Evolutionary conservation across 2,113 vertebrate species (phyloP).

Genomic region (Carettochelys insculpta): DNA sequence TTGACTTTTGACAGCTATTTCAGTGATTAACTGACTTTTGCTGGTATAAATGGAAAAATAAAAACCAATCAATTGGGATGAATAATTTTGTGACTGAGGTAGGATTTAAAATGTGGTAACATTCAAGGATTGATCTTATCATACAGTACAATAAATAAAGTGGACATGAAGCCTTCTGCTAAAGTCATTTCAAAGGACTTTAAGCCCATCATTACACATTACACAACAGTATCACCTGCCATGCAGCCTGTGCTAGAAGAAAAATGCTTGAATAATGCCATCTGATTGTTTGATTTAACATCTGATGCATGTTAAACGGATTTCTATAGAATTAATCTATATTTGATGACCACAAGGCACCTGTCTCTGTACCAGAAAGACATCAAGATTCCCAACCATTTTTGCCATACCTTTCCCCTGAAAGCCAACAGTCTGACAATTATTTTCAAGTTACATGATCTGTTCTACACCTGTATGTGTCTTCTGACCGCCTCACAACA

Average conservation of each 20-base stretch:
- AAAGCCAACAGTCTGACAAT: background rate
- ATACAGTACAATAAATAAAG: background rate
- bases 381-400: rapidly evolving
- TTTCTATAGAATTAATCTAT: background rate
- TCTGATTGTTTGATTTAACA: rapidly evolving
- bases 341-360: background rate
- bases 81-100: background rate
- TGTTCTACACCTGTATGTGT: rapidly evolving
- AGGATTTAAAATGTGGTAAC: background rate
- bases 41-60: background rate
- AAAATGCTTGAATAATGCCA: background rate
- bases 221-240: background rate
- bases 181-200: background rate
- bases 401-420: background rate
- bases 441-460: rapidly evolving
- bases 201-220: background rate
- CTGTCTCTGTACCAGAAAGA: background rate
- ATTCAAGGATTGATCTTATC: background rate
- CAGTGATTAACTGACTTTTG: background rate
- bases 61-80: background rate
- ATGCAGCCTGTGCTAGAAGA: background rate
- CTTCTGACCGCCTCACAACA: background rate
- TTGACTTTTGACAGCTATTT: background rate
- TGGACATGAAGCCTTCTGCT: background rate
- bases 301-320: background rate